Evolutionary conservation across 2,797 vertebrate species (phyloP).

Genomic region (Muscicapa striata): DNA sequence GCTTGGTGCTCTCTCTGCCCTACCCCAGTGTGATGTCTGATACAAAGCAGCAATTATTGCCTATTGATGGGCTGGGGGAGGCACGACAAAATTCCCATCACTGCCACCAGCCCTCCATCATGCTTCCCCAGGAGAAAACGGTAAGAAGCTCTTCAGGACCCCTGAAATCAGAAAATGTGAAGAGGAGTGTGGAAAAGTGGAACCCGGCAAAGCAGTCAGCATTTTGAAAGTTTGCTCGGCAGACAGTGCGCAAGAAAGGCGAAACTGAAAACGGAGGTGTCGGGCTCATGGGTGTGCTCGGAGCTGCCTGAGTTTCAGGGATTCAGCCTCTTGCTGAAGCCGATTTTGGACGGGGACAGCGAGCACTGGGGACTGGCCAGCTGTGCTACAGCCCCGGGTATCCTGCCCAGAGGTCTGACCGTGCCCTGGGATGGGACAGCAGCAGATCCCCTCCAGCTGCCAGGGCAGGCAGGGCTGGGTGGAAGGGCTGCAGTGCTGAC

Average conservation of each 20-base stretch:
- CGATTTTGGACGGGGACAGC: fast-evolving
- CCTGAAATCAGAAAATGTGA: not conserved
- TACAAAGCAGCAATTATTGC: not conserved
- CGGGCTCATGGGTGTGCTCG: fast-evolving
- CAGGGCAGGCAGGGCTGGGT: no score
- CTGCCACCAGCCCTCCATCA: fast-evolving
- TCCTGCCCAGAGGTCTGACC: not conserved
- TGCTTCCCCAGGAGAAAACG: not conserved
- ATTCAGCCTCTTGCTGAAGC: not conserved
- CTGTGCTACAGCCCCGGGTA: not conserved
- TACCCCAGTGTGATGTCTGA: not conserved
- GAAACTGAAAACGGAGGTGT: not conserved
- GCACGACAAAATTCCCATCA: not conserved
- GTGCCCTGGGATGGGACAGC: not conserved
- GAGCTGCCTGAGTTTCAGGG: not conserved
- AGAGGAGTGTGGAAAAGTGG: not conserved
- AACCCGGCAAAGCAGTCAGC: not conserved
- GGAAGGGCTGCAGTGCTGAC: not conserved
- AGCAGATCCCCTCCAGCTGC: not conserved
- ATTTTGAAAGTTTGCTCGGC: not conserved
- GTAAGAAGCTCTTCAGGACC: not conserved
- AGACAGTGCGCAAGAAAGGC: not conserved
- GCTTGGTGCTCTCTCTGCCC: not conserved
- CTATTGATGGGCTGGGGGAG: not conserved
- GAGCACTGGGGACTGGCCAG: not conserved